Percentiles rank a stretch among this genome's conserved stretches.
Conservation (phyloP, 2,888 invertebrate species). For the Pristionchus exspectatus region DNA sequence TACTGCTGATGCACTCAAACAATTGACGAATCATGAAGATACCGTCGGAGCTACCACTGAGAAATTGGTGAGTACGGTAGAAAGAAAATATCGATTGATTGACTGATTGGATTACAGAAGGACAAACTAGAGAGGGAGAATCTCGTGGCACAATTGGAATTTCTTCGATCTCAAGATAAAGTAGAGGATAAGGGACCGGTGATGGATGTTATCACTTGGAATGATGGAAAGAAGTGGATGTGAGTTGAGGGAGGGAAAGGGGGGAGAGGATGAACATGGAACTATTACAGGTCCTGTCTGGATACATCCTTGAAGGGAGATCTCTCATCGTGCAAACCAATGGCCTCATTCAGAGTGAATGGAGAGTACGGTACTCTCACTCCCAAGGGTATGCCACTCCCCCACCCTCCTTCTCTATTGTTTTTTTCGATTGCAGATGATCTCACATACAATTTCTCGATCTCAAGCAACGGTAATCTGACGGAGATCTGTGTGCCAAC, state of each 20-base stretch:
- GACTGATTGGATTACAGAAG: constrained; percentile 76
- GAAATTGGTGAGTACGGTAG: constrained; percentile 59
- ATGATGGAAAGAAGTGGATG: constrained; percentile 93
- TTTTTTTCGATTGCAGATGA: constrained; percentile 84
- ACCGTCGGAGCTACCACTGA: constrained; percentile 73
- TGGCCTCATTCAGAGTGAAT: constrained; percentile 89
- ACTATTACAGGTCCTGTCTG: constrained; percentile 85
- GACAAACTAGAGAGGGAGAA: constrained; percentile 93
- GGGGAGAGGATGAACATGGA: neutral
- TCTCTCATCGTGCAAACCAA: constrained; percentile 86
- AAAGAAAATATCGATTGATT: neutral
- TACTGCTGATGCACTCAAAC: constrained; percentile 87
- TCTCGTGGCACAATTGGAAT: constrained; percentile 89
- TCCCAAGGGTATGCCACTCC: constrained; percentile 79
- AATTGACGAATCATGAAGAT: constrained; percentile 85
- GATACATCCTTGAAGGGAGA: constrained; percentile 91
- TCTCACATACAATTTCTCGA: constrained; percentile 92
- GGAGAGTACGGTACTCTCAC: constrained; percentile 88
- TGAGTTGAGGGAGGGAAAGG: constrained; percentile 61
- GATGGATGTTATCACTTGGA: constrained; percentile 93
- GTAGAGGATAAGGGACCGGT: constrained; percentile 90
- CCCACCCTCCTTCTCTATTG: neutral
- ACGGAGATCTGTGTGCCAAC: constrained; percentile 92
- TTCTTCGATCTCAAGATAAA: constrained; percentile 88
- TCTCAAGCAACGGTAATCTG: constrained; percentile 89